phyloP scores from a whole-genome alignment of 2,113 vertebrate species.

The Lathamus discolor region DNA sequence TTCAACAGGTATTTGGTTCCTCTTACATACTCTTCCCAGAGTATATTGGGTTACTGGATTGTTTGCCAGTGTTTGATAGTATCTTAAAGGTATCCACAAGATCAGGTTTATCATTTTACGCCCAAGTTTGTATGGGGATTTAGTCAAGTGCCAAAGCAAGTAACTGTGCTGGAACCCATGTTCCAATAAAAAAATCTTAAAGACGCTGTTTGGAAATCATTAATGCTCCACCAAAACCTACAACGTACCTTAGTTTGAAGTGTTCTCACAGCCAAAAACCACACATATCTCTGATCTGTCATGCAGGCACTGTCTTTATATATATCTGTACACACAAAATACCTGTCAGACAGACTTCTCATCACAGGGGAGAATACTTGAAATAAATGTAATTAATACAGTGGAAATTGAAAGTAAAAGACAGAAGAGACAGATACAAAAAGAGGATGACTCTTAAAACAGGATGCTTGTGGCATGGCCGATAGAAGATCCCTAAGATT shows the following conservation, averaged over 20 bases:
- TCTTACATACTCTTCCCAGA: not conserved
- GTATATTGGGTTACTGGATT: not conserved
- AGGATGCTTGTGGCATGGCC: not conserved
- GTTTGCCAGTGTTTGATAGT: not conserved
- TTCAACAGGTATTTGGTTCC: not conserved
- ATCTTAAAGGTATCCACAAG: not conserved
- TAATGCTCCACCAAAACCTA: not conserved
- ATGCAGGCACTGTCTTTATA: not conserved
- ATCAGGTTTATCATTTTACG: not conserved
- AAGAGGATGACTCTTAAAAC: not conserved
- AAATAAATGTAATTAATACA: constrained; percentile 14
- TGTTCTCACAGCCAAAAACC: not conserved
- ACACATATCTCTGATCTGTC: not conserved
- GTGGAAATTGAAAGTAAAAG: not conserved
- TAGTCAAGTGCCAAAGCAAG: not conserved
- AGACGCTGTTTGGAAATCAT: not conserved
- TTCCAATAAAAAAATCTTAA: not conserved
- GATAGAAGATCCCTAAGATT: constrained; percentile 6
- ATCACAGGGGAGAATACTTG: not conserved
- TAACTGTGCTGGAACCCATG: not conserved
- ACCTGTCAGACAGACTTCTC: not conserved
- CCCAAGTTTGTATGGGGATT: not conserved
- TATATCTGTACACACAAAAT: not conserved
- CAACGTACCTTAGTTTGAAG: not conserved
- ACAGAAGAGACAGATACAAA: not conserved